Base-by-base conservation (phyloP, 2,888 invertebrate species). In the Nipponacmea schrenckii region DNA sequence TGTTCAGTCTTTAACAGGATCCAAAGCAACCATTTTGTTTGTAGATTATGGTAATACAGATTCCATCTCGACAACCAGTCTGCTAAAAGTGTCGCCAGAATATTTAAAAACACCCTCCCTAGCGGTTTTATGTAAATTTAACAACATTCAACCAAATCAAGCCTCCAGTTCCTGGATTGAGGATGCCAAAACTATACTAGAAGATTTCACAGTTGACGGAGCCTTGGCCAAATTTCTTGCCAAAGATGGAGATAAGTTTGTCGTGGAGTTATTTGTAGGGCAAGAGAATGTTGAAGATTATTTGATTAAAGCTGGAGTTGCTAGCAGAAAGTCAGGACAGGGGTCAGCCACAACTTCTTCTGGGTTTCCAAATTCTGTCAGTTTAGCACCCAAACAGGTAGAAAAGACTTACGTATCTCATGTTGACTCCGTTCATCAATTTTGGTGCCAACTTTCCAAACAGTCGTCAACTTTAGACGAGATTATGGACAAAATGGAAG, bases 31-130 rank as follows among this genome's bases (percentile, higher is more conserved):
- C 64, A 84, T 88, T 0, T 71, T 71, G 17, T 88, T 86, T 79
- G 77, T 87, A 15, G 88, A 88, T 75, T 87, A 84, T 79, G 88
- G 88, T 12, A 88, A 88, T 70, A 72, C 74, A 10, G 85, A 86
- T 46, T 74, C 69, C n/a, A 79, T 84, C 8, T 64, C 75, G 1
- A 31, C 77, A 0, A 69, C 67, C 12, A 75, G 77, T n/a, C 63
- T 87, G 4, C 82, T 81, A 74, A 67, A 73, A 8, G 31, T 87
- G 17, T 72, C 80, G 65, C 64, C 74, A 12, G 80, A 84, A 24
- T 80, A 86, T 64, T 64, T 77, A 10, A 67, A 26, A 14, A 62
- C 78, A 20, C 83, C 85, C 8, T 75, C 80, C 0, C 80, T 82
- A 70, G 87, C 85, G 8, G 70, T 79, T 17, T 70, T 71, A 27